Base-by-base conservation (phyloP, 2,888 invertebrate species). In the Brenthis daphne region DNA sequence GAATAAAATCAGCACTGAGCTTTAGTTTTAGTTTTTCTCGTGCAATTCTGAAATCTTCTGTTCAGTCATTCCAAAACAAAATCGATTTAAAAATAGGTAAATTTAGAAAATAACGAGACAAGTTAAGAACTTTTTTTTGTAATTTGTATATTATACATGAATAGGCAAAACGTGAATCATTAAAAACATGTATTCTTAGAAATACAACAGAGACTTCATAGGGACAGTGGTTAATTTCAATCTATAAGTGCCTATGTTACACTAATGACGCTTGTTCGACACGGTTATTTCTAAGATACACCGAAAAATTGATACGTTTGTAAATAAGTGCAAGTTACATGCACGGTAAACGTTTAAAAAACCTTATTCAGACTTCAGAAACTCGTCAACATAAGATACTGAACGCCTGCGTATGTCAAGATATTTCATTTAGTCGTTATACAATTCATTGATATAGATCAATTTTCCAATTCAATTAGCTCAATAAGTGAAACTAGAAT, bases 81-180 rank as follows among this genome's bases (percentile, higher is more conserved):
- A 65, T 24, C 43, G 37, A 51, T 57, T 24, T 47, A 51, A 66
- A 16, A 56, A 69, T 51, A 53, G 73, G 71, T 56, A 65, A 50
- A 63, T 57, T 63, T 65, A 47, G 64, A 70, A 79, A 82, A 78
- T 81, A 83, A 84, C 72, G 80, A 86, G 77, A 83, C 83, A 82
- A 85, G 82, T 80, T 82, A 82, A 80, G 76, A 80, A 81, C 81
- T 86, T 84, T 80, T 86, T 82, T 88, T 87, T 87, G 79, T 87
- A 88, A 87, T 90, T 86, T 89, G 88, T 91, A 91, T 91, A 90
- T 90, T 87, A 89, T 87, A 90, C 89, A 91, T 88, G 90, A 90
- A 90, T 91, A 91, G 90, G 88, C 90, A 90, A 91, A 90, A 88
- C 85, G 92, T 92, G 91, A 89, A 87, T 88, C 82, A 86, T 88